phyloP scores from a whole-genome alignment of 2,888 invertebrate species.

The Andrena dorsata region DNA sequence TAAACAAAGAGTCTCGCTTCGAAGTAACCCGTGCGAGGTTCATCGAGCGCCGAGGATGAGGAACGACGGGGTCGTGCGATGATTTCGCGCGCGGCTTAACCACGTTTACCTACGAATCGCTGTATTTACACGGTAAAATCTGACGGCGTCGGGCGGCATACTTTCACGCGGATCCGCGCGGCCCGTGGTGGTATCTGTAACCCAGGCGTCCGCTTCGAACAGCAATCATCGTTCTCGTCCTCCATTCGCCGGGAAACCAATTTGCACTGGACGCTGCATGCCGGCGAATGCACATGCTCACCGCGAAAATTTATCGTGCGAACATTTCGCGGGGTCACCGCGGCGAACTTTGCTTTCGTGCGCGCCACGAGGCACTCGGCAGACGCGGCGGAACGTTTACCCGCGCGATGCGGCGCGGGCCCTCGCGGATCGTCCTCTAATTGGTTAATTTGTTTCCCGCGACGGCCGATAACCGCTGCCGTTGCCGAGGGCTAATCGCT shows the following conservation, averaged over 20 bases:
- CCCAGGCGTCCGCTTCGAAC: slow-evolving; percentile 7
- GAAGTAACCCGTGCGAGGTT: background rate
- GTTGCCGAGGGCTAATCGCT: slow-evolving; percentile 13
- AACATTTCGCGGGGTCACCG: slow-evolving; percentile 52
- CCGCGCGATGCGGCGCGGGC: background rate
- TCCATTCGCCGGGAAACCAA: slow-evolving; percentile 27
- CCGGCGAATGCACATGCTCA: slow-evolving; percentile 11
- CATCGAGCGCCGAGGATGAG: background rate
- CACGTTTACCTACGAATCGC: slow-evolving; percentile 20
- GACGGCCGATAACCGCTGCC: slow-evolving; percentile 17
- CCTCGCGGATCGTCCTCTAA: slow-evolving; percentile 14
- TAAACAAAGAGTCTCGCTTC: background rate
- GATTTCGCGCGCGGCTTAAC: slow-evolving; percentile 3
- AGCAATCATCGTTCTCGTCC: slow-evolving; percentile 27
- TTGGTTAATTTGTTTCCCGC: slow-evolving; percentile 39
- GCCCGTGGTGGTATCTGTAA: background rate
- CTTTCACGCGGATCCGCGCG: slow-evolving; percentile 3
- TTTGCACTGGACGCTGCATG: background rate
- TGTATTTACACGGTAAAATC: slow-evolving; percentile 25
- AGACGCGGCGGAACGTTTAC: background rate
- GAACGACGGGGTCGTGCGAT: slow-evolving; percentile 3
- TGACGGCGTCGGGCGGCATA: background rate
- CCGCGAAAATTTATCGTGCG: slow-evolving; percentile 40
- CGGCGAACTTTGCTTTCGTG: slow-evolving; percentile 35
- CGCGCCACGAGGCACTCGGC: background rate